A percentile compares a stretch with the other conserved stretches of the same genome.
These are phyloP conservation scores for Sebastes fasciatus DNA, from an alignment of 2,113 vertebrate genomes.

Conservation along the genomic window DNA sequence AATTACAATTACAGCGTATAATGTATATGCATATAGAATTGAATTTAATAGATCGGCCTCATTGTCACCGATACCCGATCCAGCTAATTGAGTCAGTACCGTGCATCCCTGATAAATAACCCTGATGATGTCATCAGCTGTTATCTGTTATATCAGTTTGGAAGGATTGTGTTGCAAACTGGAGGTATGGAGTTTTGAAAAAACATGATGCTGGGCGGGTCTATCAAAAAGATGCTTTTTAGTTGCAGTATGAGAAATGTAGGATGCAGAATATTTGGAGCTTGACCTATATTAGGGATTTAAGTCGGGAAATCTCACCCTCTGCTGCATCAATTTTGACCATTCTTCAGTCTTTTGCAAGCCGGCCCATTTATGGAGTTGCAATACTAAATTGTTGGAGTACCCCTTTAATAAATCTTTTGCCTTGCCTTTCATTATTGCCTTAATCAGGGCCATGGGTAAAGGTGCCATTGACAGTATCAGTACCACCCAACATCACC, in stretches of 20 bases:
- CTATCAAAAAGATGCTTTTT: not conserved
- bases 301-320: no score
- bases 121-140: constrained; percentile 1
- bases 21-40: no score
- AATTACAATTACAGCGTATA: no score
- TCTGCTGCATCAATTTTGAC: not conserved
- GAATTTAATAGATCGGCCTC: no score
- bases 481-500: not conserved
- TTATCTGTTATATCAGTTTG: not conserved
- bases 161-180: not conserved
- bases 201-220: not conserved
- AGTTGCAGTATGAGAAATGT: not conserved
- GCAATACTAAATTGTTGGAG: not conserved
- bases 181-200: not conserved
- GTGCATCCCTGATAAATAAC: not conserved
- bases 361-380: not conserved
- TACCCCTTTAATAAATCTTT: not conserved
- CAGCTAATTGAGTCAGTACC: no score
- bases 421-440: not conserved
- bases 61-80: no score
- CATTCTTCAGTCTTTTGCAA: not conserved
- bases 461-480: not conserved
- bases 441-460: not conserved
- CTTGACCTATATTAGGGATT: not conserved
- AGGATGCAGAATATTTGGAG: not conserved